Base-by-base conservation (phyloP, 2,888 invertebrate genomes). In the Odontocerum albicorne region DNA sequence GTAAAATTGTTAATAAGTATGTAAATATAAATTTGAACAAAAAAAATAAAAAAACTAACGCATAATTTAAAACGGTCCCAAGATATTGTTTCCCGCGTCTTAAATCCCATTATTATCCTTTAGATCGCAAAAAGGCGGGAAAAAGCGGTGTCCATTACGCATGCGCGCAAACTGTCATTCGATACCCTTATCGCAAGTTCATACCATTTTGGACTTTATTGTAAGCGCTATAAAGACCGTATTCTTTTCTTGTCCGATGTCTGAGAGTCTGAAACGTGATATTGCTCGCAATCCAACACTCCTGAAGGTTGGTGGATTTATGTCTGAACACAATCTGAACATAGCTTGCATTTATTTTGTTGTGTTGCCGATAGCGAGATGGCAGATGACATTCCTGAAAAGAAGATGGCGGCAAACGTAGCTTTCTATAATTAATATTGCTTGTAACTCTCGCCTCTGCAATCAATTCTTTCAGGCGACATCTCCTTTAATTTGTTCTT, bases 401-500 rank as follows among this genome's bases (percentile, higher is more conserved):
- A 49, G 33, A 39, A 49, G 27, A 49, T 49, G 35, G 38, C 38
- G 38, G 8, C 17, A n/a, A 7, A 31, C 33, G 36, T 27, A 19
- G 21, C 16, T 27, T 49, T 49, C 36, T 46, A 46, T 46, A 46
- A 46, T 46, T 46, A 46, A 36, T 46, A 20, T 17, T 7, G 36
- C 2, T 4, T 7, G 19, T 32, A 19, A 7, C 44, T n/a, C 17
- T 31, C 16, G 43, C 16, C 10, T 44, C 32, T 7, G 32, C 19
- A 44, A 33, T 44, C 19, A 44, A 19, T 32, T 44, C 31, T 15
- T 7, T 12, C 32, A n/a, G 31, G 8, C 44, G 17, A 22, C 12
- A 12, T 32, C 17, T 27, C 17, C 22, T 42, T 42, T 13, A 8
- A 42, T 42, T 15, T 15, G 42, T 42, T 22, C 15, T n/a, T 13